Conservation (phyloP, 2,888 invertebrate species). For the Melanostoma scalare region DNA sequence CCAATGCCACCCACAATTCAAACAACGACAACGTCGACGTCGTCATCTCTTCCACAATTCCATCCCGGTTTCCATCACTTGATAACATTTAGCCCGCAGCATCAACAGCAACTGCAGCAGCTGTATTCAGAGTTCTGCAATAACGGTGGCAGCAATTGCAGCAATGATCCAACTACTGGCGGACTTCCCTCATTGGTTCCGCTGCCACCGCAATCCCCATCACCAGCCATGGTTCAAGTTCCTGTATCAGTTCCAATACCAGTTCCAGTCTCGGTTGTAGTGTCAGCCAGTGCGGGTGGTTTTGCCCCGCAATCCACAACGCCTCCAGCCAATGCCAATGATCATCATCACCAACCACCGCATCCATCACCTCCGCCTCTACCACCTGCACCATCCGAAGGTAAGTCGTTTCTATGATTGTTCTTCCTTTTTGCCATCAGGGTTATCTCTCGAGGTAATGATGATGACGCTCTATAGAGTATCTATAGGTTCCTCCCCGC, state of each 20-base stretch:
- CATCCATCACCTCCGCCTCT: slow-evolving; percentile 74
- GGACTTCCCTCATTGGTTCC: slow-evolving; percentile 63
- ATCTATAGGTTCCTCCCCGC: slow-evolving; percentile 23
- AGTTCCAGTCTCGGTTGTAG: slow-evolving; percentile 59
- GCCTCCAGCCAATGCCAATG: slow-evolving; percentile 58
- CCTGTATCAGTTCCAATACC: slow-evolving; percentile 62
- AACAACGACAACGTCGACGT: slow-evolving; percentile 33
- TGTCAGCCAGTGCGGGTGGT: slow-evolving; percentile 60
- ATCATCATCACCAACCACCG: slow-evolving; percentile 68
- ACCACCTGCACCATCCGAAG: slow-evolving; percentile 55
- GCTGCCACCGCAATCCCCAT: slow-evolving; percentile 62
- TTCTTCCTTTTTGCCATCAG: slow-evolving; percentile 28
- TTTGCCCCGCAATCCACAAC: slow-evolving; percentile 51
- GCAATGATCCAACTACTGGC: slow-evolving; percentile 66
- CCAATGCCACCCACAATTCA: slow-evolving; percentile 76
- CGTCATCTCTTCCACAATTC: slow-evolving; percentile 58
- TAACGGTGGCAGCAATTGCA: slow-evolving; percentile 73
- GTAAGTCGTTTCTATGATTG: slow-evolving; percentile 69
- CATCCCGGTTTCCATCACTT: slow-evolving; percentile 65
- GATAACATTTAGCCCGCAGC: slow-evolving; percentile 67
- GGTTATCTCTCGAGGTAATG: slow-evolving; percentile 15
- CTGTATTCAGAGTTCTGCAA: slow-evolving; percentile 77
- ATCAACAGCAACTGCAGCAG: slow-evolving; percentile 76
- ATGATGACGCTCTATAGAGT: slow-evolving; percentile 44
- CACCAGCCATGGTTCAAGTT: slow-evolving; percentile 69